These are phyloP conservation scores for Sphyrna mokarran DNA, from an alignment of 2,113 vertebrate species.

Conservation along the genomic window DNA sequence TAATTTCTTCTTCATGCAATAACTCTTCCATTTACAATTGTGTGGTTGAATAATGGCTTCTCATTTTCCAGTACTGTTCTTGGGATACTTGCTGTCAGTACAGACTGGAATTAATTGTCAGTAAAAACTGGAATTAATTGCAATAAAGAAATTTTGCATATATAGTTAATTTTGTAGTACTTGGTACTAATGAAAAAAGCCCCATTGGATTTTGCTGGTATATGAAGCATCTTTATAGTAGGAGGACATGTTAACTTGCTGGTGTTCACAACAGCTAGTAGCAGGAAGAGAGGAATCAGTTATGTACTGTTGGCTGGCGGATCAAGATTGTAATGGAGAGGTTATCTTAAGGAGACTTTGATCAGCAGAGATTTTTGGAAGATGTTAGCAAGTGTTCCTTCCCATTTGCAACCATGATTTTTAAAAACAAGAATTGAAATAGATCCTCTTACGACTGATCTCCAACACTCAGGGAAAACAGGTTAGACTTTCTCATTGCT, in stretches of 20 bases:
- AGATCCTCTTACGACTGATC: neutral
- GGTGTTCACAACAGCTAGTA: neutral
- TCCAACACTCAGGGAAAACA: neutral
- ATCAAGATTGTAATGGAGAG: neutral
- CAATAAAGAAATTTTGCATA: neutral
- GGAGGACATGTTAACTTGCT: neutral
- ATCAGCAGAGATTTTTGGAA: neutral
- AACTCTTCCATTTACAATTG: too few relatives aligned
- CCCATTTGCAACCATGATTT: neutral
- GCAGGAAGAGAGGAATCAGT: neutral
- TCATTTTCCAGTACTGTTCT: neutral
- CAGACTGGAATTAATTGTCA: neutral
- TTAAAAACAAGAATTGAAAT: neutral
- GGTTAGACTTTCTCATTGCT: neutral
- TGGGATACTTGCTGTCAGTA: neutral
- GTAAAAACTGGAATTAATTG: neutral
- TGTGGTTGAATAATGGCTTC: neutral
- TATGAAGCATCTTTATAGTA: neutral
- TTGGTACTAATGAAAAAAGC: neutral
- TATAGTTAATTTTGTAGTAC: neutral
- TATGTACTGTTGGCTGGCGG: neutral
- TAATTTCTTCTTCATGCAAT: neutral
- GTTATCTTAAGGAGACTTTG: neutral
- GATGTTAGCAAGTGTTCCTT: neutral
- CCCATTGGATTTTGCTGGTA: neutral